Percentiles rank a stretch among this genome's conserved stretches.
These are phyloP conservation scores for Phodopus roborovskii DNA, from an alignment of 2,113 vertebrate species.

Conservation along the genomic window DNA sequence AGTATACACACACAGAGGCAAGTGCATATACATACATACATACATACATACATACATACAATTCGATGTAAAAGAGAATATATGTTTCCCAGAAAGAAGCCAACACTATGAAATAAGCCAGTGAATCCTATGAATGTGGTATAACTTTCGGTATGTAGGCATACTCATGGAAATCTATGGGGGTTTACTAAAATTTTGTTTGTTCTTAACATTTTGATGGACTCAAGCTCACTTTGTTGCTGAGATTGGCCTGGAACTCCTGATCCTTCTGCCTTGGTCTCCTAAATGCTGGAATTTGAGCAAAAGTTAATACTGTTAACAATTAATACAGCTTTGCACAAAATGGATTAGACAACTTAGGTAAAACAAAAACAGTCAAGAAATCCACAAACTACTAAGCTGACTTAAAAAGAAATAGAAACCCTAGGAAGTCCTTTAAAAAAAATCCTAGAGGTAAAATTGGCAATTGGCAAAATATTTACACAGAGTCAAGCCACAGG, in stretches of 20 bases:
- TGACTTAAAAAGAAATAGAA: background rate
- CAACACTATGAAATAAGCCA: background rate
- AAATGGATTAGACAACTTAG: background rate
- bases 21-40: too few relatives aligned
- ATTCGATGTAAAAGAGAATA: too few relatives aligned
- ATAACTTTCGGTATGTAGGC: background rate
- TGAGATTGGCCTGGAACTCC: background rate
- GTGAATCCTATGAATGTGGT: background rate
- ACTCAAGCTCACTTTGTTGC: background rate
- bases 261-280: background rate
- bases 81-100: background rate
- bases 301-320: background rate
- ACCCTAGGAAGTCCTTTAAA: background rate
- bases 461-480: background rate
- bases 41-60: background rate
- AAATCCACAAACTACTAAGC: background rate
- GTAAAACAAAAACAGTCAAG: background rate
- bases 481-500: background rate
- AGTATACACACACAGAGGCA: too few relatives aligned
- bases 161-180: too few relatives aligned
- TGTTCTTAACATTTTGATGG: background rate
- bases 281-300: background rate
- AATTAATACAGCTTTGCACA: background rate
- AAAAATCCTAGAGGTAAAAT: background rate
- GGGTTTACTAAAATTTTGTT: background rate